phyloP scores from a whole-genome alignment of 2,888 invertebrate genomes.

The Orthosia gracilis region DNA sequence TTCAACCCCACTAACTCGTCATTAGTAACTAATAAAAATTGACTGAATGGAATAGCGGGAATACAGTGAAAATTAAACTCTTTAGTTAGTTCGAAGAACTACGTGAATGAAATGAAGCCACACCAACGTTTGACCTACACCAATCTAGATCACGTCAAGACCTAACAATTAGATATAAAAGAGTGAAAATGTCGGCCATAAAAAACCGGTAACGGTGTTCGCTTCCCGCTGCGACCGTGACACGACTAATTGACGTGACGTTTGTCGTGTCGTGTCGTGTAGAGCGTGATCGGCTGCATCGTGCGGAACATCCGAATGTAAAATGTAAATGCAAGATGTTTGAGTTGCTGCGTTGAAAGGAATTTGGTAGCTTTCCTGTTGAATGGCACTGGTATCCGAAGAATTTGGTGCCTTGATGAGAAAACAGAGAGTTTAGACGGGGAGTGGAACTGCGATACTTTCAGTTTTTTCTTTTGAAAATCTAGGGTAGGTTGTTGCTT shows the following conservation, averaged over 20 bases:
- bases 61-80: background rate
- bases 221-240: constrained; percentile 56
- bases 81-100: too few relatives aligned
- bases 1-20: too few relatives aligned
- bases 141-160: constrained; percentile 4
- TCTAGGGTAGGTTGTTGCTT: background rate
- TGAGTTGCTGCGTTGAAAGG: constrained; percentile 11
- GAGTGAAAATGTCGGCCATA: constrained; percentile 46
- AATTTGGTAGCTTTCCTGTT: constrained; percentile 12
- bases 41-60: background rate
- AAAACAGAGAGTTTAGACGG: too few relatives aligned
- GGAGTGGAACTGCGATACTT: background rate
- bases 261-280: constrained; percentile 39
- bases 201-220: constrained; percentile 48
- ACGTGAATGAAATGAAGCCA: background rate
- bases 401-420: too few relatives aligned
- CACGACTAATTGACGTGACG: constrained; percentile 71
- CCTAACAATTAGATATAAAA: constrained; percentile 15
- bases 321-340: constrained; percentile 31
- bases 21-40: background rate
- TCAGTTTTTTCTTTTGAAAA: background rate
- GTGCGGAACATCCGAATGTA: constrained; percentile 51
- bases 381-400: background rate
- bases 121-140: constrained; percentile 4
- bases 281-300: constrained; percentile 58